phyloP scores from a whole-genome alignment of 2,797 vertebrate genomes.

The Perodicticus potto region DNA sequence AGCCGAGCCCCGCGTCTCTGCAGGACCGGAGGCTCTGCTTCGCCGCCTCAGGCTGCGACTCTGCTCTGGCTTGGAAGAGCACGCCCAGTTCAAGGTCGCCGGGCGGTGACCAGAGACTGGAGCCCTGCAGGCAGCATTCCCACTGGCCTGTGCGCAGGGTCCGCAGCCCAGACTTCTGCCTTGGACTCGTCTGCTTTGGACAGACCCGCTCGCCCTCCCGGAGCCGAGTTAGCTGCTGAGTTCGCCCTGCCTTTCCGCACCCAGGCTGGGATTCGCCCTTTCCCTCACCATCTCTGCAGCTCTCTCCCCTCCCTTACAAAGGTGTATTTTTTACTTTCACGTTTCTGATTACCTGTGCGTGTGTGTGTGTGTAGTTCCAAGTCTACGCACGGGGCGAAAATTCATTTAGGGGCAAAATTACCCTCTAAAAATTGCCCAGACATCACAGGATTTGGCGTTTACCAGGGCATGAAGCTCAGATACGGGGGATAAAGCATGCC shows the following conservation, averaged over 20 bases:
- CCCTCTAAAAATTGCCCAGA: background rate
- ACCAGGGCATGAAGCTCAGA: background rate
- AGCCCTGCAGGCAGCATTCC: background rate
- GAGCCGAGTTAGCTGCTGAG: background rate
- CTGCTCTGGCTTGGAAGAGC: rapidly evolving
- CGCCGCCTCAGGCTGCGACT: rapidly evolving
- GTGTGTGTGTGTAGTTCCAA: background rate
- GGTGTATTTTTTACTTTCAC: background rate
- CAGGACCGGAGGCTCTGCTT: background rate
- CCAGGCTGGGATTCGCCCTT: background rate
- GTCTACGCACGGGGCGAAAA: background rate
- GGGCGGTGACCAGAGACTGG: background rate
- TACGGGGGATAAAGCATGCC: background rate
- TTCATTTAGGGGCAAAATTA: background rate
- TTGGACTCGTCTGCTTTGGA: too few species aligned
- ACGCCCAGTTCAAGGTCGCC: background rate
- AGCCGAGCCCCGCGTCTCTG: rapidly evolving
- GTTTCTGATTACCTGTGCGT: background rate
- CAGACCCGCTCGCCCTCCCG: background rate
- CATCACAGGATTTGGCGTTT: background rate
- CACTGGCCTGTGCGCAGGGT: background rate
- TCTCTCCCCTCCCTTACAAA: background rate
- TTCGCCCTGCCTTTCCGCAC: background rate
- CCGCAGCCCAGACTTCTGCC: background rate
- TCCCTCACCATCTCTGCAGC: background rate